Conservation (phyloP, 2,888 invertebrate species). For the Spisula subtruncata region DNA sequence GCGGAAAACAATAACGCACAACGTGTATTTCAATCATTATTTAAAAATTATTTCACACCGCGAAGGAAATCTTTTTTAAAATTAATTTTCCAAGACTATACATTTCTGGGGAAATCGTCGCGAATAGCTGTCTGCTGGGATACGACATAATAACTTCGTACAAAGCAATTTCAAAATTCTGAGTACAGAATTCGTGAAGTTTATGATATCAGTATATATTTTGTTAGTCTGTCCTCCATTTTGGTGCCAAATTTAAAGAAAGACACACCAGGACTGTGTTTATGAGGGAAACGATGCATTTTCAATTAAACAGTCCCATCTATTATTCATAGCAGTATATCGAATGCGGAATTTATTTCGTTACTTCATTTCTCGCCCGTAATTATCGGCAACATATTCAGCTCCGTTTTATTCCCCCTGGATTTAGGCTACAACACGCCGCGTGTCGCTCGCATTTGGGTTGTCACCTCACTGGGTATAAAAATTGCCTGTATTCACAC, state of each 20-base stretch:
- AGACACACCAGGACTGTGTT: constrained; percentile 32
- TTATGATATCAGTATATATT: constrained; percentile 25
- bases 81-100: constrained; percentile 23
- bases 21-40: constrained; percentile 21
- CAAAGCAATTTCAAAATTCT: constrained; percentile 29
- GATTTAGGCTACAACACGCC: constrained; percentile 56
- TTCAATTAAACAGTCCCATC: constrained; percentile 57
- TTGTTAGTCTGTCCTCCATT: constrained; percentile 23
- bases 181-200: constrained; percentile 18
- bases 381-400: constrained; percentile 64
- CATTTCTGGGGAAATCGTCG: constrained; percentile 25
- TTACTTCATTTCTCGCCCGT: constrained; percentile 45
- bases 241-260: constrained; percentile 22
- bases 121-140: constrained; percentile 7
- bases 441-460: constrained; percentile 68
- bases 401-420: constrained; percentile 57
- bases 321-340: constrained; percentile 60
- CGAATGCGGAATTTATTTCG: constrained; percentile 47
- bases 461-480: constrained; percentile 59
- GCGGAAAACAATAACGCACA: not conserved
- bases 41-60: constrained; percentile 26
- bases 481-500: constrained; percentile 69
- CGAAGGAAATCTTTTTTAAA: constrained; percentile 3
- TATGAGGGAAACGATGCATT: constrained; percentile 51
- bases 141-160: constrained; percentile 21